Percentiles rank a stretch among this genome's conserved stretches.
Evolutionary conservation across 2,888 invertebrate species (phyloP).

Genomic region (Imbricaverruca yamaguchii): DNA sequence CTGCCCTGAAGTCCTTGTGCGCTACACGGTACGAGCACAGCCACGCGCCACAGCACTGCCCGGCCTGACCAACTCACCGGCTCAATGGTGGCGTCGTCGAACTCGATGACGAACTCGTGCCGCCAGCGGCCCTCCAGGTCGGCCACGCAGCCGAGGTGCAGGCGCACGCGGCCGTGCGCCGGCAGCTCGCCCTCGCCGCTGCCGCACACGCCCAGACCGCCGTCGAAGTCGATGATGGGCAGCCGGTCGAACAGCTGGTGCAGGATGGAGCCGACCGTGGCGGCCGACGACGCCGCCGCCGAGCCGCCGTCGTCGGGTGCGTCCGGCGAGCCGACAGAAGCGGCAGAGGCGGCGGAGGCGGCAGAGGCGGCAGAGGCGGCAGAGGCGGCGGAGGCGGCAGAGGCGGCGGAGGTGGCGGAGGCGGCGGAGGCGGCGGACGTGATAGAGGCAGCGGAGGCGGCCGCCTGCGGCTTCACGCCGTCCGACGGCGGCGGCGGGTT

Average conservation of each 20-base stretch:
- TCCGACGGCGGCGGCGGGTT: background rate
- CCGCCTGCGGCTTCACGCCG: background rate
- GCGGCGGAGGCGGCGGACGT: background rate
- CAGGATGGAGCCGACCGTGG: background rate
- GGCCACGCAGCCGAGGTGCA: conserved; percentile 6
- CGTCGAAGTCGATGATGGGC: conserved; percentile 17
- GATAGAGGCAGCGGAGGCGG: background rate
- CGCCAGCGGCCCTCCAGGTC: conserved; percentile 9
- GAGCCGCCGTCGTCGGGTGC: background rate
- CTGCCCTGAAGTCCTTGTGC: no score
- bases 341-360: background rate
- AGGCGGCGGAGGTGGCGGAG: background rate
- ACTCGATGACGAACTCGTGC: background rate
- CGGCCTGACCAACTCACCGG: background rate
- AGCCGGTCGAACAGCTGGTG: conserved; percentile 11
- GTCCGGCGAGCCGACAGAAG: background rate
- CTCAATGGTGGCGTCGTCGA: background rate
- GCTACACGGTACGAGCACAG: no score
- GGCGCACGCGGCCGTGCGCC: background rate
- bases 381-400: background rate
- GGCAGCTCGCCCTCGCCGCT: conserved; percentile 20
- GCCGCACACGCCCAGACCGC: conserved; percentile 11
- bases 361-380: background rate
- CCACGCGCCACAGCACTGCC: no score
- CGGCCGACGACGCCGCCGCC: background rate